These are phyloP conservation scores for Paguma larvata DNA, from an alignment of 2,797 vertebrate species.

Conservation along the genomic window DNA sequence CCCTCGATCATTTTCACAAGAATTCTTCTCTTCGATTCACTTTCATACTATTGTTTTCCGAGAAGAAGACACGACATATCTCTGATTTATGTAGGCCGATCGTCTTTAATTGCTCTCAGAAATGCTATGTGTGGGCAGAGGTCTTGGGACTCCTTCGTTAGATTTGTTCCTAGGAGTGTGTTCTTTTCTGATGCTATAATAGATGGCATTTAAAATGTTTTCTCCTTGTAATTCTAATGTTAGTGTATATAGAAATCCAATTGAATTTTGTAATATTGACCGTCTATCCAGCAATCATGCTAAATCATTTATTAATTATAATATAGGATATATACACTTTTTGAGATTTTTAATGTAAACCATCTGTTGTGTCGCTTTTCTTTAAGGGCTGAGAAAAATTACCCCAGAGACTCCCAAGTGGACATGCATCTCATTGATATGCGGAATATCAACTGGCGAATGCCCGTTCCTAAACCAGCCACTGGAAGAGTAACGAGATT, in stretches of 20 bases:
- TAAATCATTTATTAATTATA: neutral
- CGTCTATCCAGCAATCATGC: neutral
- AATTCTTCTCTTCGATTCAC: neutral
- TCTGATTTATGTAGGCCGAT: neutral
- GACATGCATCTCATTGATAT: neutral
- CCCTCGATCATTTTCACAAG: neutral
- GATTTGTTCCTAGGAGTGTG: neutral
- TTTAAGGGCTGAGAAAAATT: neutral
- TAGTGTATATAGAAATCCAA: neutral
- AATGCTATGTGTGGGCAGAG: neutral
- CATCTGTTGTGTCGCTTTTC: neutral
- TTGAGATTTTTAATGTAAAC: neutral
- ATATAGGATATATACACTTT: neutral
- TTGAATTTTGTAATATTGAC: neutral
- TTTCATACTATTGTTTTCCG: neutral
- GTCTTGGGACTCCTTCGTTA: neutral
- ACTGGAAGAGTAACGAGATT: neutral
- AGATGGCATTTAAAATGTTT: neutral
- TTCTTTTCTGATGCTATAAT: neutral
- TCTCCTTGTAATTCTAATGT: neutral
- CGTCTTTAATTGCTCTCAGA: neutral
- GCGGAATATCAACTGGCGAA: neutral
- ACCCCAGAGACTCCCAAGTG: neutral
- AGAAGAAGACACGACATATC: neutral
- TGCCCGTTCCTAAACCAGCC: neutral